These are phyloP conservation scores for Neomonachus schauinslandi DNA, from an alignment of 2,113 vertebrate species.

Conservation along the genomic window DNA sequence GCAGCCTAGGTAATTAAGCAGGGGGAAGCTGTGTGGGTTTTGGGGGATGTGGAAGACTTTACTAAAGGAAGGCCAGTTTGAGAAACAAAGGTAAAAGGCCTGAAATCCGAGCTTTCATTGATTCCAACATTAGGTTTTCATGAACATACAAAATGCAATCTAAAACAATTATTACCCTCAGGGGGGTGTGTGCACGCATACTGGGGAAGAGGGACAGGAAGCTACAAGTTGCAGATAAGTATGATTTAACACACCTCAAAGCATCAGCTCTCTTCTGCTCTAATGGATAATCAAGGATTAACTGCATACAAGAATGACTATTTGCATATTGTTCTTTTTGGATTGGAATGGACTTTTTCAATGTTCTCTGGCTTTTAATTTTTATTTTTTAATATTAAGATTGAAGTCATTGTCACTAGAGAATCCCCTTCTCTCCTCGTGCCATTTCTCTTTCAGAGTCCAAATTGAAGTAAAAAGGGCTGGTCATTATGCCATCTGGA, in stretches of 20 bases:
- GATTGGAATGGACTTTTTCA: not conserved
- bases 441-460: conserved; percentile 11
- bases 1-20: conserved; percentile 20
- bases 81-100: conserved; percentile 43
- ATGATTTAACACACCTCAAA: conserved; percentile 14
- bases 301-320: conserved; percentile 3
- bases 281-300: conserved; percentile 16
- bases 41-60: not conserved
- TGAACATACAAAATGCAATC: not conserved
- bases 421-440: conserved; percentile 33
- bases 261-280: conserved; percentile 18
- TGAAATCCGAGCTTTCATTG: not conserved
- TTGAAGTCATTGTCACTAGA: conserved; percentile 40
- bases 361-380: conserved; percentile 9
- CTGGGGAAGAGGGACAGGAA: not conserved
- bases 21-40: not conserved
- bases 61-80: conserved; percentile 17
- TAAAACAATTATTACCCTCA: conserved; percentile 26
- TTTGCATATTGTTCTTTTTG: conserved; percentile 50
- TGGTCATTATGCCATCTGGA: not conserved
- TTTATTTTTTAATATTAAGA: conserved; percentile 51
- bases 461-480: conserved; percentile 33
- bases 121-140: not conserved
- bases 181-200: not conserved
- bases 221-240: conserved; percentile 18